Evolutionary conservation across 2,797 vertebrate genomes (phyloP).

Genomic region (Gobio occitaniae): DNA sequence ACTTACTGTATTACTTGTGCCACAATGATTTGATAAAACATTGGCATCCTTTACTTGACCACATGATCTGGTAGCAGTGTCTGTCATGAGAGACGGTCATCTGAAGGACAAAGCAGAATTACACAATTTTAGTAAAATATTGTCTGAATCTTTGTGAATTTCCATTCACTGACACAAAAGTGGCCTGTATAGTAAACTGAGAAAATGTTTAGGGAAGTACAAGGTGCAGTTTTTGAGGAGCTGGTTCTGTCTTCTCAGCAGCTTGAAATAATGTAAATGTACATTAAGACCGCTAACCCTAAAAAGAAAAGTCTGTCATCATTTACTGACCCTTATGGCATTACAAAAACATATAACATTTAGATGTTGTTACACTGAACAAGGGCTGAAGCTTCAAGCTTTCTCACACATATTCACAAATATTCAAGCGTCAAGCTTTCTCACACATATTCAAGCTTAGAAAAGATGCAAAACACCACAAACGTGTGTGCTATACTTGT

Average conservation of each 20-base stretch:
- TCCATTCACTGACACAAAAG: neutral
- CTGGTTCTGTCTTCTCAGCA: neutral
- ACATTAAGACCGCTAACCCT: neutral
- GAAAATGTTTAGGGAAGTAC: neutral
- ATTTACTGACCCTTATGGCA: neutral
- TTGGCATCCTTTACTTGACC: neutral
- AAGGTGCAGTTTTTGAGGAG: neutral
- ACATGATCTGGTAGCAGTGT: neutral
- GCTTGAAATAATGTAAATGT: neutral
- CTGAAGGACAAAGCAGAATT: conserved; percentile 14
- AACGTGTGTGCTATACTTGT: neutral
- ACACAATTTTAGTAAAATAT: neutral
- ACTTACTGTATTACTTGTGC: neutral
- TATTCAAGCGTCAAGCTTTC: neutral
- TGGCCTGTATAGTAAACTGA: neutral
- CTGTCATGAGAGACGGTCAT: neutral
- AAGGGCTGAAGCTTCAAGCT: neutral
- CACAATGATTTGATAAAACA: conserved; percentile 14
- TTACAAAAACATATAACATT: neutral
- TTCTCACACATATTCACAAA: neutral
- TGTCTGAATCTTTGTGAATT: neutral
- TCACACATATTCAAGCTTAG: neutral
- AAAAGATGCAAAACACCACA: neutral
- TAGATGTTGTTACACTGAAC: neutral
- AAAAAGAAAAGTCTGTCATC: neutral